These are phyloP conservation scores for Percopsis transmontana DNA, from an alignment of 2,113 vertebrate genomes.

Conservation along the genomic window DNA sequence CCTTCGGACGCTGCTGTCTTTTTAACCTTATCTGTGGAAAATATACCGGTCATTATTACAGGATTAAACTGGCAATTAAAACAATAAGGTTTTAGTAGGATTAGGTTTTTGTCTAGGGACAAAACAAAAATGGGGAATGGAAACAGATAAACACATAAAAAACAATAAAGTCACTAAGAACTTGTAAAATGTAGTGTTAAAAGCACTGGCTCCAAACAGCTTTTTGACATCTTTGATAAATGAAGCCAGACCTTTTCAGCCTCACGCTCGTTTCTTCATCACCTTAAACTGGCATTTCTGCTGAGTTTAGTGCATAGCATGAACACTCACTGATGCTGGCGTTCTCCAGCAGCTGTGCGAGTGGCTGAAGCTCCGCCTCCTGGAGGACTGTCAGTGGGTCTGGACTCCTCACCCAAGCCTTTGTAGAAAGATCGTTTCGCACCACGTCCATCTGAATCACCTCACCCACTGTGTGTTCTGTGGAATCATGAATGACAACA, in stretches of 20 bases:
- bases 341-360: conserved; percentile 82
- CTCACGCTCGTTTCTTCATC: too few relatives aligned
- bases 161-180: too few relatives aligned
- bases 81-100: too few relatives aligned
- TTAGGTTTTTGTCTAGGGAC: too few relatives aligned
- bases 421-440: conserved; percentile 81
- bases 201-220: too few relatives aligned
- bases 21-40: conserved; percentile 50
- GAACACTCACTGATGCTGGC: conserved; percentile 39
- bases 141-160: too few relatives aligned
- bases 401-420: conserved; percentile 84
- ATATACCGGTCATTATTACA: not conserved
- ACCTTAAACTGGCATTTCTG: not conserved
- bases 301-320: not conserved
- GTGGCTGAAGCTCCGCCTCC: conserved; percentile 86
- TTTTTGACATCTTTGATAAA: too few relatives aligned
- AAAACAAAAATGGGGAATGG: too few relatives aligned
- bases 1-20: conserved; percentile 23
- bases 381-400: conserved; percentile 84
- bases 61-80: too few relatives aligned
- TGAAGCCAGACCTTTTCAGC: not conserved
- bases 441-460: conserved; percentile 80
- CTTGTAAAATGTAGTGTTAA: too few relatives aligned
- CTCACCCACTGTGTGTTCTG: conserved; percentile 83
- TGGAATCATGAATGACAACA: not conserved